Evolutionary conservation across 2,888 invertebrate species (phyloP), one percentile per base, ranked within the genome.

Genomic region (Chesias legatella): DNA sequence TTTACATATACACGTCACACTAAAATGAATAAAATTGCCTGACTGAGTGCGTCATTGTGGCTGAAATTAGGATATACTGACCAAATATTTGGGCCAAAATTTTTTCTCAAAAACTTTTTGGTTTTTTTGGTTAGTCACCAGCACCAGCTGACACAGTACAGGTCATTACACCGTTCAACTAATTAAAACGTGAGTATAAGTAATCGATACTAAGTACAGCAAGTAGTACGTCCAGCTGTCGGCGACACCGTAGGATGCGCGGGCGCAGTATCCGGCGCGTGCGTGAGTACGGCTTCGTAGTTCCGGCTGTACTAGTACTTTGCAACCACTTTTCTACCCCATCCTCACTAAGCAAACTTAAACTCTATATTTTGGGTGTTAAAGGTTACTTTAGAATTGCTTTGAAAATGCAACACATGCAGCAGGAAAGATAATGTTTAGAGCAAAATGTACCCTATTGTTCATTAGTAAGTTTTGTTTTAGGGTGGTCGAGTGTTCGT

Each of bases 231-330:
- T 66, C 60, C 58, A 62, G 57, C 49, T 55, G 77, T 74, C 77
- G 78, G 68, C 58, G 79, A 77, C 72, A 81, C 81, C 77, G 70
- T 61, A 63, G 76, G 73, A 70, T 78, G 86, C 85, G 84, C 81
- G 53, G 58, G 79, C 85, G 85, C 83, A 78, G 58, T 66, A 70
- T 80, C 81, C 84, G 81, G 81, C 79, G 77, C 81, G 83, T 82
- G 83, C 77, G 71, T 67, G 76, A 81, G 80, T 82, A 76, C 69
- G 86, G 86, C 84, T 86, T 86, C 86, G 37, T 59, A 65, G 82
- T 85, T 86, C 85, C 85, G 85, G 58, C 53, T 13, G 21, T 28
- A n/a, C n/a, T n/a, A 46, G 32, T 41, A 45, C 36, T 33, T 39
- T 42, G 24, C 32, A 21, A 39, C 21, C 4, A 30, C 17, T 23